Evolutionary conservation across 1,140 invertebrate genomes (phyloP).

Genomic region (Sarcophaga peregrina): DNA sequence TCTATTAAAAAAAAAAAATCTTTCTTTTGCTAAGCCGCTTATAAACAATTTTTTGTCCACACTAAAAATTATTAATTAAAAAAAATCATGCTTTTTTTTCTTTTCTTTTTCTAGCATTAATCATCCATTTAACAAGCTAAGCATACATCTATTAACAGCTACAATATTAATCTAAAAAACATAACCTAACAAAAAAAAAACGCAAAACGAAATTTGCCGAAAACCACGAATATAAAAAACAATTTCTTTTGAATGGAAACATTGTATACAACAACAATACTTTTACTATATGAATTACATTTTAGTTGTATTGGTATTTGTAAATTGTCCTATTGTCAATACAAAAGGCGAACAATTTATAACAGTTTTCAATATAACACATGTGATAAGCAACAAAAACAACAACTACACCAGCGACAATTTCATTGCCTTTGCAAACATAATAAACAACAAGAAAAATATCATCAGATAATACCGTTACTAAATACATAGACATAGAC

Average conservation of each 20-base stretch:
- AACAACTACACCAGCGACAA: neutral
- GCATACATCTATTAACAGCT: no score
- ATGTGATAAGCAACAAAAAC: neutral
- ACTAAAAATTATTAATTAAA: no score
- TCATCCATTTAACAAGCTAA: no score
- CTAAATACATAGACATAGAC: no score
- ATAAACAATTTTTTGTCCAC: no score
- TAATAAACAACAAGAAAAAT: neutral
- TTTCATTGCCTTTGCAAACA: neutral
- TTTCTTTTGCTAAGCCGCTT: no score
- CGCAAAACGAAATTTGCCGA: neutral
- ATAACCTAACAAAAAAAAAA: neutral
- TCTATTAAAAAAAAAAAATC: no score
- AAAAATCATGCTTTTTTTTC: no score
- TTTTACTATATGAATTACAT: slow-evolving; percentile 1
- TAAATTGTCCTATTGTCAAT: neutral
- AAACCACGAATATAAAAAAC: neutral
- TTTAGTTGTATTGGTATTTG: neutral
- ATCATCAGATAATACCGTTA: slow-evolving; percentile 10
- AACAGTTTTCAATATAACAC: neutral
- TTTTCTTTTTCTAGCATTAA: no score
- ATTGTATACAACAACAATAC: neutral
- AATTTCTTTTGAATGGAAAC: slow-evolving; percentile 16
- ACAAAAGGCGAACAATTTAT: neutral
- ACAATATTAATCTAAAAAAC: no score